phyloP scores from a whole-genome alignment of 2,113 vertebrate genomes.

The Ailurus styani region DNA sequence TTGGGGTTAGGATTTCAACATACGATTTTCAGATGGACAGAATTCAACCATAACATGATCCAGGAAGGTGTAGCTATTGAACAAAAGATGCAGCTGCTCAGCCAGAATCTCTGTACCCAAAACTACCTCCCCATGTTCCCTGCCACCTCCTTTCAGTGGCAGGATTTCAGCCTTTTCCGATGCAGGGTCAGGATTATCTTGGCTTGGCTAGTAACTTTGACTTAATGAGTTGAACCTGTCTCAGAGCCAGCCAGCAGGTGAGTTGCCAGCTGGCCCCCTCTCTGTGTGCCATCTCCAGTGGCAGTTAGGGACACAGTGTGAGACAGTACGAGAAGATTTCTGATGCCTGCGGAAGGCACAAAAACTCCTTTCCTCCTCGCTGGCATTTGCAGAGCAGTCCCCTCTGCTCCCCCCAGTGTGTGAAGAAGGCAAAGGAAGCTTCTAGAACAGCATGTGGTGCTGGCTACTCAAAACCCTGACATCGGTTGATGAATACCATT shows the following conservation, averaged over 20 bases:
- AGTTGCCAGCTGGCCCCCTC: background rate
- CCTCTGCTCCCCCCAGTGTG: background rate
- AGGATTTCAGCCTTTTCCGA: background rate
- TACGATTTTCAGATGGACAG: background rate
- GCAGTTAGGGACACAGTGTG: background rate
- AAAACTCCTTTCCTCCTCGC: background rate
- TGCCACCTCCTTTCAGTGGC: background rate
- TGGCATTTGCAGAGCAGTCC: background rate
- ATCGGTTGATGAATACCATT: background rate
- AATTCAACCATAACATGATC: background rate
- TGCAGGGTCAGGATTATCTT: background rate
- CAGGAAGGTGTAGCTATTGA: background rate
- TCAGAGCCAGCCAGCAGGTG: background rate
- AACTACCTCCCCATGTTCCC: background rate
- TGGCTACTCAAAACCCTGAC: background rate
- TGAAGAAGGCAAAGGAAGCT: background rate
- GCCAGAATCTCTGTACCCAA: background rate
- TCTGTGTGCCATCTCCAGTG: background rate
- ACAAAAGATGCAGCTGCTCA: background rate
- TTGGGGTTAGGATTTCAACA: background rate
- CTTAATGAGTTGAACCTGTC: slow-evolving; percentile 31
- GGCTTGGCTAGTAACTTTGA: background rate
- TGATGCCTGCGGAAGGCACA: background rate
- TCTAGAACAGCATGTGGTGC: background rate
- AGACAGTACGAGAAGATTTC: background rate